Conservation (phyloP, 2,113 vertebrate species). For the Bungarus multicinctus region DNA sequence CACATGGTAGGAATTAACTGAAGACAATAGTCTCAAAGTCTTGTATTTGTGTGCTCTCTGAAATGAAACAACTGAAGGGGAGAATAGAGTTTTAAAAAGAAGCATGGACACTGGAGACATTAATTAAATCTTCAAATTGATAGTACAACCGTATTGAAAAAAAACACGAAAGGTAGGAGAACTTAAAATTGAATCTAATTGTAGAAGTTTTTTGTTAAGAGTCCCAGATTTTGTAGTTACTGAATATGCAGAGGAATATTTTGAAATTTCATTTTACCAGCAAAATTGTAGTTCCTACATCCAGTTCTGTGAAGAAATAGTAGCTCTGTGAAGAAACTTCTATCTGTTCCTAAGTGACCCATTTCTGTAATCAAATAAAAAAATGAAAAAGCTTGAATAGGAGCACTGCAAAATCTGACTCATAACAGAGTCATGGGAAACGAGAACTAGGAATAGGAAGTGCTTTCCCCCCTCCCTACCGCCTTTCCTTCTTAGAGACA, state of each 20-base stretch:
- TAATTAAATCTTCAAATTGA: not conserved
- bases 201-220: not conserved
- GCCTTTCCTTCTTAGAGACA: too few relatives aligned
- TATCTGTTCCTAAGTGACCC: not conserved
- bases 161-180: accelerated
- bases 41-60: not conserved
- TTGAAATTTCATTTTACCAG: not conserved
- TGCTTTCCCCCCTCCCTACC: too few relatives aligned
- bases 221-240: not conserved
- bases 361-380: not conserved
- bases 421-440: not conserved
- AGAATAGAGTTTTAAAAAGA: not conserved
- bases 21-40: not conserved
- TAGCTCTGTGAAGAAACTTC: not conserved
- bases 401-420: not conserved
- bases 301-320: not conserved
- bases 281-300: not conserved
- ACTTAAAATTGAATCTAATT: not conserved
- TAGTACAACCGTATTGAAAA: not conserved
- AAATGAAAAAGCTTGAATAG: not conserved
- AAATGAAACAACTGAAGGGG: not conserved
- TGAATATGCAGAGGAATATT: not conserved
- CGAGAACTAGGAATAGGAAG: not conserved
- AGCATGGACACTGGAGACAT: not conserved
- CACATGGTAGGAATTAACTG: not conserved